phyloP scores from a whole-genome alignment of 2,797 vertebrate genomes.

The Aythya fuligula region DNA sequence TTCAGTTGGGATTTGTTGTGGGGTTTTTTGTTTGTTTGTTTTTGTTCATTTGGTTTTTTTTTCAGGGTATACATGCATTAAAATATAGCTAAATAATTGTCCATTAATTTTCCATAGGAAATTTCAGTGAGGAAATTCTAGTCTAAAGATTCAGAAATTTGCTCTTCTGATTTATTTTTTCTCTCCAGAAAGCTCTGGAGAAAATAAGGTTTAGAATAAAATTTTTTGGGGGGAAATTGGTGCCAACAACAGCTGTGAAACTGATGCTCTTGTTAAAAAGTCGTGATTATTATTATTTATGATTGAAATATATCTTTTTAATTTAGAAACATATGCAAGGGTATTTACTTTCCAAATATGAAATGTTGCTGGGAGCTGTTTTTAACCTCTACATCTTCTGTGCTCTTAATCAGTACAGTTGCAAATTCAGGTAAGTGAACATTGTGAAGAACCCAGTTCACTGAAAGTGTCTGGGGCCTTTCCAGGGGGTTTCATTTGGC shows the following conservation, averaged over 20 bases:
- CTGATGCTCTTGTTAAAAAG: not conserved
- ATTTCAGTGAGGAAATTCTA: not conserved
- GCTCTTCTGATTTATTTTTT: not conserved
- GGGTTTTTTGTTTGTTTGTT: not conserved
- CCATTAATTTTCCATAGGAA: not conserved
- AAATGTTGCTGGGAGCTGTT: not conserved
- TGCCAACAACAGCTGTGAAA: not conserved
- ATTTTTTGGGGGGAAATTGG: not conserved
- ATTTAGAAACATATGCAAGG: not conserved
- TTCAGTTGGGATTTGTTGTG: not conserved
- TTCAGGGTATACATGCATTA: not conserved
- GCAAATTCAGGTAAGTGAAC: not conserved
- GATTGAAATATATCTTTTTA: not conserved
- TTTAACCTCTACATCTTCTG: not conserved
- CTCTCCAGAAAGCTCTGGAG: not conserved
- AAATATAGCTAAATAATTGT: not conserved
- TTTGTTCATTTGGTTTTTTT: not conserved
- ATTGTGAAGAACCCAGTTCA: not conserved
- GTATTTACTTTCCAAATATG: not conserved
- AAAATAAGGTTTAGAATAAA: not conserved
- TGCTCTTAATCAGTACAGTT: not conserved
- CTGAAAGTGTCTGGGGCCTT: not conserved
- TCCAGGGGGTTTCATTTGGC: not conserved
- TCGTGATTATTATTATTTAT: not conserved
- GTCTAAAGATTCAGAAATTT: not conserved